phyloP scores from a whole-genome alignment of 2,888 invertebrate species.

The Campoplex capitator region DNA sequence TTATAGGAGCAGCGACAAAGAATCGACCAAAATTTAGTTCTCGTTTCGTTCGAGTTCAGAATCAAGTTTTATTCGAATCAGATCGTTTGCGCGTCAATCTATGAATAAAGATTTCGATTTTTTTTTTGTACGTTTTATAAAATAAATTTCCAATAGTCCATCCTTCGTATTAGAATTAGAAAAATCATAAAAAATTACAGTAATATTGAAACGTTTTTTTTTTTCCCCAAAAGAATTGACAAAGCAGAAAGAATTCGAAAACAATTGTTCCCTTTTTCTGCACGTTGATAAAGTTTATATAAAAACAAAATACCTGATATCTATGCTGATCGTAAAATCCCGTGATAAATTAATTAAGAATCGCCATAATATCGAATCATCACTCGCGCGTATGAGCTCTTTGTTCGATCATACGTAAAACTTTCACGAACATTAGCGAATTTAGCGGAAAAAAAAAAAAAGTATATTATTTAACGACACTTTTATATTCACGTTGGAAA shows the following conservation, averaged over 20 bases:
- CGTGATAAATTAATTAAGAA: slow-evolving; percentile 49
- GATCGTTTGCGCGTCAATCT: not conserved
- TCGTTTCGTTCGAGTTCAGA: not conserved
- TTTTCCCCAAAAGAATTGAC: not conserved
- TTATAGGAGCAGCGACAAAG: too few species aligned
- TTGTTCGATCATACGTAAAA: slow-evolving; percentile 47
- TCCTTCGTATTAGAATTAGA: too few species aligned
- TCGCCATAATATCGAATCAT: slow-evolving; percentile 51
- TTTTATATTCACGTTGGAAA: slow-evolving; percentile 18
- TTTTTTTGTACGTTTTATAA: not conserved
- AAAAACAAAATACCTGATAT: slow-evolving; percentile 23
- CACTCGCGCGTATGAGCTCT: slow-evolving; percentile 56
- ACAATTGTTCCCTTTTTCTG: not conserved
- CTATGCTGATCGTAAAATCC: slow-evolving; percentile 51
- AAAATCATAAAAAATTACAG: too few species aligned
- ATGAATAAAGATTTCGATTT: not conserved
- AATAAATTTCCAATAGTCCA: not conserved
- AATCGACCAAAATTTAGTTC: not conserved
- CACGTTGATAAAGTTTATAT: not conserved
- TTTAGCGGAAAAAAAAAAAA: not conserved
- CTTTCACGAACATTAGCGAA: slow-evolving; percentile 26
- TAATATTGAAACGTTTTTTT: not conserved
- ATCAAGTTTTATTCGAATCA: not conserved
- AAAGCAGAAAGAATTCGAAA: not conserved
- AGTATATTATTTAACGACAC: not conserved